Percentiles rank a stretch among this genome's conserved stretches.
phyloP scores from a whole-genome alignment of 2,113 vertebrate genomes.

The Eurystomus gularis region DNA sequence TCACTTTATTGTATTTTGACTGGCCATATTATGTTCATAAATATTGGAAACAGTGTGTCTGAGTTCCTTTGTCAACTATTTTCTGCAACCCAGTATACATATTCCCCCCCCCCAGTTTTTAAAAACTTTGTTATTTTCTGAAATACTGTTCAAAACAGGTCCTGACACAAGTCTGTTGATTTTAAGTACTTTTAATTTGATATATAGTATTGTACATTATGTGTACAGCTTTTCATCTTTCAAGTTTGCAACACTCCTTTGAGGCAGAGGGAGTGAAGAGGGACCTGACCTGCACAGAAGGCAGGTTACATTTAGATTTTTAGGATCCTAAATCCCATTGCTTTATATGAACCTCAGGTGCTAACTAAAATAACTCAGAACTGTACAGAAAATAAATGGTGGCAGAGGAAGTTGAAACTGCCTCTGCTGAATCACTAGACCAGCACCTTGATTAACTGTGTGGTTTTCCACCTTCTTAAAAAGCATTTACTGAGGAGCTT shows the following conservation, averaged over 20 bases:
- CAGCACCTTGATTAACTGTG: neutral
- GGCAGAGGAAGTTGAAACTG: neutral
- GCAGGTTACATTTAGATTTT: neutral
- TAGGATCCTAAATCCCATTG: neutral
- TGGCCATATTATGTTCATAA: neutral
- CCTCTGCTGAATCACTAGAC: neutral
- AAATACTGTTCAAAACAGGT: neutral
- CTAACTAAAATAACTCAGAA: neutral
- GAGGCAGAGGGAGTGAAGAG: neutral
- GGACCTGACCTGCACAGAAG: neutral
- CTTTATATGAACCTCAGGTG: neutral
- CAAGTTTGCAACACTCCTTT: neutral
- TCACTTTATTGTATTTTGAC: neutral
- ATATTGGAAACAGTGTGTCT: neutral
- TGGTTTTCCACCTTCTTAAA: neutral
- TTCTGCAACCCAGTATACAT: neutral
- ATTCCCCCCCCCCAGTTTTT: neutral
- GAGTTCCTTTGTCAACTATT: neutral
- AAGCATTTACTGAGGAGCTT: neutral
- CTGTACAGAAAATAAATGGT: neutral
- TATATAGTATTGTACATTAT: neutral
- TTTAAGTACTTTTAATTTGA: neutral
- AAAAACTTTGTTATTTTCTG: neutral
- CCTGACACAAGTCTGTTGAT: neutral
- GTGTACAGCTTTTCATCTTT: neutral